Evolutionary conservation across 2,888 invertebrate species (phyloP), one percentile per base, ranked within the genome.

Genomic region (Adelphocoris suturalis): DNA sequence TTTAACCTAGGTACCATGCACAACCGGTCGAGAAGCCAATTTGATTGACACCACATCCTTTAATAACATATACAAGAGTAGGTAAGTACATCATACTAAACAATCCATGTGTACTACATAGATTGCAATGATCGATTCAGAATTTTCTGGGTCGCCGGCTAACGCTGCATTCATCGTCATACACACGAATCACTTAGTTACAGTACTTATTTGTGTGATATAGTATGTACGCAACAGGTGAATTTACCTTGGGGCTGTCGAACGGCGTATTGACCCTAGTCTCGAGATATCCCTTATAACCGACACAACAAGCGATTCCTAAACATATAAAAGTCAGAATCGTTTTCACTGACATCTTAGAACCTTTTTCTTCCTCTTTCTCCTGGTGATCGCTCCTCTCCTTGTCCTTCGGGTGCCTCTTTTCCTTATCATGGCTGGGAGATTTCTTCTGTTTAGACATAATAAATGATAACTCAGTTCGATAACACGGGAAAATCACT

Each of bases 211-310:
- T 37, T 37, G n/a, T n/a, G n/a, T n/a, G n/a, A n/a, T 37, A 37
- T 4, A 37, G 7, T 37, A 37, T 37, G 52, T 14, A 52, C 3
- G 16, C 76, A n/a, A 57, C 28, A 23, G n/a, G 16, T n/a, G 48
- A 48, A 90, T 91, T 90, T 93, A 96, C 97, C 95, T 97, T 97
- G 91, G 96, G 95, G 91, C 95, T 95, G 92, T 96, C 96, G 91
- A 96, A 96, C 0, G 97, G 97, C 0, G 98, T 98, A 93, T 97
- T 97, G 0, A 98, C 97, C 91, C 97, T 94, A 0, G 97, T 98
- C 94, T 98, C 97, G 91, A 97, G 93, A 93, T 98, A 98, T 0
- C 98, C 98, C 92, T 96, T 94, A 92, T 96, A 96, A 86, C 97
- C 96, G 92, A 97, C 96, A 93, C 96, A 96, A 0, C 95, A 95